A percentile compares a stretch with the other conserved stretches of the same genome.
Conservation (phyloP, 2,797 vertebrate genomes). For the Labroides dimidiatus region DNA sequence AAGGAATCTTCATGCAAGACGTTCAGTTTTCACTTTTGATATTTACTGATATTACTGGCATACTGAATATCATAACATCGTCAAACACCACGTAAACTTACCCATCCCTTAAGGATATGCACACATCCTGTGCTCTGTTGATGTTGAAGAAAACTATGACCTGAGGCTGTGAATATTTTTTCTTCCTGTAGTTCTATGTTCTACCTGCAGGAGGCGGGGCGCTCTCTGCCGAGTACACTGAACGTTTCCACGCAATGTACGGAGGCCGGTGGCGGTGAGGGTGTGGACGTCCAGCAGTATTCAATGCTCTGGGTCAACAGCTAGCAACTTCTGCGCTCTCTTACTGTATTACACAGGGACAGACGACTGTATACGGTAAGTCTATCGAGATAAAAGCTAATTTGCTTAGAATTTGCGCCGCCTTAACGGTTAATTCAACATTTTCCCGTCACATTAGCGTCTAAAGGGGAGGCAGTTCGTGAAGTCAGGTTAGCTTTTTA, state of each 20-base stretch:
- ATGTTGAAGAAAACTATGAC: slow-evolving; percentile 17
- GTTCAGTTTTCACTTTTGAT: too few species aligned
- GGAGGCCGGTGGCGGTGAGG: slow-evolving; percentile 62
- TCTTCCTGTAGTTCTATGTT: not conserved
- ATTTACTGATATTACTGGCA: too few species aligned
- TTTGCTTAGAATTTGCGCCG: accelerated
- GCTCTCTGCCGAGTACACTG: not conserved
- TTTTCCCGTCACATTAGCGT: slow-evolving; percentile 10
- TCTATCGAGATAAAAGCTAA: not conserved
- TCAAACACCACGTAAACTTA: too few species aligned
- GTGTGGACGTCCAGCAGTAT: slow-evolving; percentile 73
- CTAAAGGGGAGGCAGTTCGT: slow-evolving; percentile 24
- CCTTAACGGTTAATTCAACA: not conserved
- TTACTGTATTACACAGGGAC: not conserved
- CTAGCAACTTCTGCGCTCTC: slow-evolving; percentile 32
- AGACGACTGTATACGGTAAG: slow-evolving; percentile 55
- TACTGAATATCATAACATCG: too few species aligned
- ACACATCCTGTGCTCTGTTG: not conserved
- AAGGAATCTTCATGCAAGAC: too few species aligned
- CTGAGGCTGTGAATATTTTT: slow-evolving; percentile 37
- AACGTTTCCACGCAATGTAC: slow-evolving; percentile 38
- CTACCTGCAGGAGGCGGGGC: slow-evolving; percentile 40
- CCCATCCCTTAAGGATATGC: not conserved
- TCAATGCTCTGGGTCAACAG: slow-evolving; percentile 35
- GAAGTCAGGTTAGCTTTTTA: slow-evolving; percentile 70